These are phyloP conservation scores for Onychomys arenicola DNA, from an alignment of 2,797 vertebrate genomes.

Conservation along the genomic window DNA sequence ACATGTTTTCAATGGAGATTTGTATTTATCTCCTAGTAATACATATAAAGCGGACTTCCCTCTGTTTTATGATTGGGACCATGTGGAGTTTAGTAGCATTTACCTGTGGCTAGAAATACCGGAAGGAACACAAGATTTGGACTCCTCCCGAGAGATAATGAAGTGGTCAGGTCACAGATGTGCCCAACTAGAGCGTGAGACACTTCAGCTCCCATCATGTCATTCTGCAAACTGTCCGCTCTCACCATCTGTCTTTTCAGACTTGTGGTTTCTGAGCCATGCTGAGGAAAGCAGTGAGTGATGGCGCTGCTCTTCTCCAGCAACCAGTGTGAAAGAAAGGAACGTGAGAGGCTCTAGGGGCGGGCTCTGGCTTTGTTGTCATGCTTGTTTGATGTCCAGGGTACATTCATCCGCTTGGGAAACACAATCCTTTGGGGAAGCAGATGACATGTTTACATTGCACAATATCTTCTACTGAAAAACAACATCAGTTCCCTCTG, in stretches of 20 bases:
- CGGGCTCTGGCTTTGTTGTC: neutral
- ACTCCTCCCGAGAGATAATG: neutral
- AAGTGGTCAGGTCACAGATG: neutral
- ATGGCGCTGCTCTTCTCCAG: neutral
- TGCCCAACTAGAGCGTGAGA: neutral
- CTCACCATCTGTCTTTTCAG: neutral
- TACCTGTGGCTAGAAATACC: slow-evolving; percentile 9
- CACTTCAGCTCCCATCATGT: neutral
- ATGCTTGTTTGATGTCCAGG: neutral
- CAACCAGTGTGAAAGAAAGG: neutral
- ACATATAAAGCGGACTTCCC: neutral
- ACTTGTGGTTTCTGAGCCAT: neutral
- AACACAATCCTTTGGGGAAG: neutral
- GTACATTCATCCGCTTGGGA: neutral
- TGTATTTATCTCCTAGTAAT: neutral
- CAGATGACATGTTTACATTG: neutral
- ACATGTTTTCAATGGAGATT: neutral
- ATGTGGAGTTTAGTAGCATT: neutral
- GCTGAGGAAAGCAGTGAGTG: neutral
- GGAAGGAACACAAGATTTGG: neutral
- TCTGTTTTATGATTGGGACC: slow-evolving; percentile 5
- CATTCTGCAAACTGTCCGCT: neutral
- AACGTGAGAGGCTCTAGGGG: neutral
- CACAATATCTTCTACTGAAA: slow-evolving; percentile 15
- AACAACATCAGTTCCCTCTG: neutral